Evolutionary conservation across 1,140 invertebrate genomes (phyloP), one percentile per base, ranked within the genome.

Genomic region (Apis florea): DNA sequence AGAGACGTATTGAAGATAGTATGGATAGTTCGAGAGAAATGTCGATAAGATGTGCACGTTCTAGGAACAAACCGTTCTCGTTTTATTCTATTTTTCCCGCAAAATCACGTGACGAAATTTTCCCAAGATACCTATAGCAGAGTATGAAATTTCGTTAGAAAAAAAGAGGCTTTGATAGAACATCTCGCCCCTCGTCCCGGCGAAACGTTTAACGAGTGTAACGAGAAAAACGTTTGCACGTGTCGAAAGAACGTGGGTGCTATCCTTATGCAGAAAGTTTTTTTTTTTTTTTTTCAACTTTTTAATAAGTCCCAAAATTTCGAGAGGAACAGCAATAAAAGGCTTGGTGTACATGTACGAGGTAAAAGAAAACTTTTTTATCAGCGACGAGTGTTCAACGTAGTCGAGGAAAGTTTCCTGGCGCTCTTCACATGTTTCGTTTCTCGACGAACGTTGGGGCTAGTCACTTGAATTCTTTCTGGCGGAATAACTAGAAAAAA

Each of bases 301-400:
- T 40, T 78, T 78, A 69, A 78, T 69, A 78, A 69, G 67, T 78
- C 75, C 64, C 54, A 47, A 64, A 75, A 77, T 51, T 78, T 19
- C n/a, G 21, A 17, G 26, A 13, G n/a, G 64, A 53, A 49, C 53
- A 49, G 21, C 24, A 19, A 54, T 26, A 64, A 53, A 54, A 24
- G 19, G 19, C 3, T 10, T 11, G 31, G 26, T 21, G 26, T 19
- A 15, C 21, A 13, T 26, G 40, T n/a, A n/a, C 64, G 12, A 10
- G 51, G n/a, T 4, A 10, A 49, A 47, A 67, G 54, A 47, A 40
- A 40, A 26, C 24, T 58, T 73, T 73, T 49, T 12, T 67, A 69
- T 77, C 75, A 17, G n/a, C 53, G 21, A 19, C 47, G 72, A 63
- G 61, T 40, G 26, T 64, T 66, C 49, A 15, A 19, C 59, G 10